Evolutionary conservation across 2,113 vertebrate genomes (phyloP).

Genomic region (Tachuris rubrigastra): DNA sequence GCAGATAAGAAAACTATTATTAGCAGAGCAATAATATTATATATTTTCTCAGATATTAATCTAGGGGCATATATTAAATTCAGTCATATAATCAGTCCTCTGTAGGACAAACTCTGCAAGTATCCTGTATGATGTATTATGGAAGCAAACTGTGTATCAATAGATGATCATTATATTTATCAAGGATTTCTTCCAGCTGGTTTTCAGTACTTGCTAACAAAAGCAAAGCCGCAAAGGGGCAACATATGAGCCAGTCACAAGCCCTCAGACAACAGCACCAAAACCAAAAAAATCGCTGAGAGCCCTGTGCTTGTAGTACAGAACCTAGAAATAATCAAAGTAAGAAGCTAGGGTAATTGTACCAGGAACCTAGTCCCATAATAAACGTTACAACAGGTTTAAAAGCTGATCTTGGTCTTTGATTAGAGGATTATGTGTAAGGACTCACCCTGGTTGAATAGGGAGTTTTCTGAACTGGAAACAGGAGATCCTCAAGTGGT

Average conservation of each 20-base stretch:
- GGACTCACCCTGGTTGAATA: not conserved
- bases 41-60: not conserved
- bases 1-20: not conserved
- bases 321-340: not conserved
- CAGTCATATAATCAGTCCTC: not conserved
- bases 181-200: not conserved
- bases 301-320: not conserved
- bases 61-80: not conserved
- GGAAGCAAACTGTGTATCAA: not conserved
- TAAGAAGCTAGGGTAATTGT: not conserved
- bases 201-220: not conserved
- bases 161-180: not conserved
- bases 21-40: not conserved
- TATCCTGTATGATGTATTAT: not conserved
- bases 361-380: not conserved
- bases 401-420: not conserved
- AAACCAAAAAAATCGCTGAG: not conserved
- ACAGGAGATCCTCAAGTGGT: not conserved
- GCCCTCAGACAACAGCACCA: not conserved
- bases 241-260: not conserved
- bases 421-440: not conserved
- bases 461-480: not conserved
- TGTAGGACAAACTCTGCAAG: not conserved
- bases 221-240: not conserved
- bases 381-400: not conserved